Conservation (phyloP, 2,888 invertebrate species). For the Microplitis manilae region DNA sequence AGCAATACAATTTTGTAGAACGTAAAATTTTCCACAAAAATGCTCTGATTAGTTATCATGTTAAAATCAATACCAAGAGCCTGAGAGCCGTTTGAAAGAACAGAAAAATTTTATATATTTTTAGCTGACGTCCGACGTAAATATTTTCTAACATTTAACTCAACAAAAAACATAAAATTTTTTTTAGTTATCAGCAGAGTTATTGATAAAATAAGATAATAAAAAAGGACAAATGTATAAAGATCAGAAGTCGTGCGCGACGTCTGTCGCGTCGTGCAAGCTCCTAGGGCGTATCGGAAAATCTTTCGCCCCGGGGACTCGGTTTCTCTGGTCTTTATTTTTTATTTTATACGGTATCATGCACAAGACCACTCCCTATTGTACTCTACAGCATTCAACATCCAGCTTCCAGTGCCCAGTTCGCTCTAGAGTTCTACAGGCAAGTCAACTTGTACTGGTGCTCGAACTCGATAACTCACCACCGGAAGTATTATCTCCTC, state of each 20-base stretch:
- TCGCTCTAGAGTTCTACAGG: too few relatives aligned
- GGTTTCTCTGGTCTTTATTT: background rate
- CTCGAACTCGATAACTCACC: constrained; percentile 54
- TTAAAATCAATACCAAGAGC: too few relatives aligned
- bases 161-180: background rate
- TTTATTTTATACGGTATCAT: constrained; percentile 45
- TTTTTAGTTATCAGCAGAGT: background rate
- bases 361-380: constrained; percentile 50
- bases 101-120: too few relatives aligned
- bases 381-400: constrained; percentile 33
- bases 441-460: constrained; percentile 45
- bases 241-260: constrained; percentile 36
- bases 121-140: too few relatives aligned
- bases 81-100: too few relatives aligned
- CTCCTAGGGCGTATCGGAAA: constrained; percentile 52
- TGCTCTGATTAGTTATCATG: too few relatives aligned
- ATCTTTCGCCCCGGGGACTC: constrained; percentile 50
- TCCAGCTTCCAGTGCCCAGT: too few relatives aligned
- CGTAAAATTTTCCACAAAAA: too few relatives aligned
- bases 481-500: constrained; percentile 62
- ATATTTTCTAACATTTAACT: too few relatives aligned
- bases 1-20: too few relatives aligned
- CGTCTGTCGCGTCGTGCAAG: constrained; percentile 39
- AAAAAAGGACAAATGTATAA: constrained; percentile 20
- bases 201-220: constrained; percentile 19